Conservation (phyloP, 2,888 invertebrate genomes). For the Erebia epiphron region DNA sequence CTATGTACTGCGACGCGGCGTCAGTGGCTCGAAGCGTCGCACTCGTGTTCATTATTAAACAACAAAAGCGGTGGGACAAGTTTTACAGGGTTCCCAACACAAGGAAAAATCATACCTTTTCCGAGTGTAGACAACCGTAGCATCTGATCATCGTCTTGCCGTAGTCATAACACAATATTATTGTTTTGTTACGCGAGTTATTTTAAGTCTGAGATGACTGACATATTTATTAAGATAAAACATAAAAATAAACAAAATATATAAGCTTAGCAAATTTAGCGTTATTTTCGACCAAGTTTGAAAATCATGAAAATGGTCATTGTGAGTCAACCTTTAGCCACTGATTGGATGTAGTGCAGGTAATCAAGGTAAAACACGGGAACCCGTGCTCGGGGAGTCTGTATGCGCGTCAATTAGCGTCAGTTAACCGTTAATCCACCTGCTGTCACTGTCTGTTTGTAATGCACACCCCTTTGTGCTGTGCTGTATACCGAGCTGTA, state of each 20-base stretch:
- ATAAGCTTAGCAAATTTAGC: too few relatives aligned
- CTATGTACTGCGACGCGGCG: neutral
- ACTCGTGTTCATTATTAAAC: neutral
- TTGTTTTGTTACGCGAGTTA: too few relatives aligned
- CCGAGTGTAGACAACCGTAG: too few relatives aligned
- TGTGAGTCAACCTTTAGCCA: too few relatives aligned
- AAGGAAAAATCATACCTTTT: neutral
- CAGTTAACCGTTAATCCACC: conserved; percentile 6
- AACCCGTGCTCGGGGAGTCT: neutral
- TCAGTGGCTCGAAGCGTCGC: neutral
- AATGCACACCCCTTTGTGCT: neutral
- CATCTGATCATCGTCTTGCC: too few relatives aligned
- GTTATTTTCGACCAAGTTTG: too few relatives aligned
- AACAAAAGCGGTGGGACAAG: neutral
- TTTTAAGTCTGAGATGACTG: too few relatives aligned
- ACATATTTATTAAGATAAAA: too few relatives aligned
- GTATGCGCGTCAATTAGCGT: conserved; percentile 5
- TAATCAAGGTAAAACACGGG: neutral
- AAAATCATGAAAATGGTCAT: too few relatives aligned
- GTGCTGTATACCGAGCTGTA: neutral
- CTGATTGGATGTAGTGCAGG: neutral
- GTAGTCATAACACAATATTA: too few relatives aligned
- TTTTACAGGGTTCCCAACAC: neutral
- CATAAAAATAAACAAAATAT: too few relatives aligned
- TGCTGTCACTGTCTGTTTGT: neutral